phyloP scores from a whole-genome alignment of 2,888 invertebrate species.

The Hirtodrosophila trivittata region DNA sequence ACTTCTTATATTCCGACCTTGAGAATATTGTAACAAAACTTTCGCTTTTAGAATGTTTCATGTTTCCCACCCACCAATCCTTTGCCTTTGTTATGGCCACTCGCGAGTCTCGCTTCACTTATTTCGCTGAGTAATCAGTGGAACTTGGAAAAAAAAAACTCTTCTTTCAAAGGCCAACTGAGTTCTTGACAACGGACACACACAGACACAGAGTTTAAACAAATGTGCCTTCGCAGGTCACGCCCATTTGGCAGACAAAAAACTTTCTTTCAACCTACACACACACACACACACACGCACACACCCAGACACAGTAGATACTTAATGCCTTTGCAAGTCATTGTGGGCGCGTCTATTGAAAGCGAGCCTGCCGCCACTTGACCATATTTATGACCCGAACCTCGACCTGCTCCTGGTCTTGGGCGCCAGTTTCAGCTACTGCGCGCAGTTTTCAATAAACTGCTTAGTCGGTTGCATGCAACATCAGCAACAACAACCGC shows the following conservation, averaged over 20 bases:
- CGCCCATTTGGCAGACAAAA: slow-evolving; percentile 25
- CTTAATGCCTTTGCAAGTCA: slow-evolving; percentile 33
- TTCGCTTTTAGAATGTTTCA: slow-evolving; percentile 22
- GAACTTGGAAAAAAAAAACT: not conserved
- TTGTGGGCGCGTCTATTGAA: slow-evolving; percentile 56
- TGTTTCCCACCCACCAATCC: not conserved
- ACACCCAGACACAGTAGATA: not conserved
- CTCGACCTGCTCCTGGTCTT: not conserved
- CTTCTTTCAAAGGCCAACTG: not conserved
- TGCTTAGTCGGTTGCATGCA: slow-evolving; percentile 63
- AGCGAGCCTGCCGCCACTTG: slow-evolving; percentile 37
- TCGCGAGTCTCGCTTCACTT: slow-evolving; percentile 14
- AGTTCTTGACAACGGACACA: slow-evolving; percentile 30
- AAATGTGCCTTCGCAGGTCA: slow-evolving; percentile 35
- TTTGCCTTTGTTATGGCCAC: not conserved
- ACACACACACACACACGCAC: not conserved
- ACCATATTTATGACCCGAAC: slow-evolving; percentile 48
- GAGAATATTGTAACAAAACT: slow-evolving; percentile 45
- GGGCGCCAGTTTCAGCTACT: slow-evolving; percentile 4
- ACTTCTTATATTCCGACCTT: slow-evolving; percentile 34
- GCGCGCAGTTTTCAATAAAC: slow-evolving; percentile 74
- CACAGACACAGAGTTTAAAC: slow-evolving; percentile 19
- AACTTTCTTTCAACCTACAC: not conserved
- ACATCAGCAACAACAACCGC: slow-evolving; percentile 10
- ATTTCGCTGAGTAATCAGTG: slow-evolving; percentile 21